Conservation (phyloP, 2,888 invertebrate genomes). For the Drosophila borborema region DNA sequence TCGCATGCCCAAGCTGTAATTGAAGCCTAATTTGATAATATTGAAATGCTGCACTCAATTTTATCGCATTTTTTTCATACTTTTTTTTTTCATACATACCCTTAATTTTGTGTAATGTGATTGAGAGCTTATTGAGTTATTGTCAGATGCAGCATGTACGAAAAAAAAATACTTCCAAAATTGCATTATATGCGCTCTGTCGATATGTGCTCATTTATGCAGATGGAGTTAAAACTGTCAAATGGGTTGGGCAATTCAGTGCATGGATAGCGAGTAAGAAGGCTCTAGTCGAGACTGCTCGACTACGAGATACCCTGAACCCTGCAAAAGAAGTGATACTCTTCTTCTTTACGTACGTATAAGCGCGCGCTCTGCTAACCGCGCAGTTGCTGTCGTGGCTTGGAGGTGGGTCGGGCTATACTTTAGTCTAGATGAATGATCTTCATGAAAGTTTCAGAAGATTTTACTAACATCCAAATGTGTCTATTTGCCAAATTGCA, state of each 20-base stretch:
- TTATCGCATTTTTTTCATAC: not conserved
- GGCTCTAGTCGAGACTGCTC: too few relatives aligned
- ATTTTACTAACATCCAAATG: too few relatives aligned
- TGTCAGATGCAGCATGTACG: not conserved
- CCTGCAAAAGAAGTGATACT: too few relatives aligned
- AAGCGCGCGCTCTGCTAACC: too few relatives aligned
- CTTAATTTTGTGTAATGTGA: not conserved
- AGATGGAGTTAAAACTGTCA: not conserved
- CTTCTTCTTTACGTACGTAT: too few relatives aligned
- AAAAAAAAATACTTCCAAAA: not conserved
- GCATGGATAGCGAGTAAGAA: too few relatives aligned
- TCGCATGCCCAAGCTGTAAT: not conserved
- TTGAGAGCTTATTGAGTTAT: not conserved
- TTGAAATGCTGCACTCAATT: not conserved
- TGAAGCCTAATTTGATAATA: constrained; percentile 3
- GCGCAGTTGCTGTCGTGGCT: too few relatives aligned
- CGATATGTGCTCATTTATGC: not conserved
- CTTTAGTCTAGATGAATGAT: too few relatives aligned
- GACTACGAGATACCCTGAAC: too few relatives aligned
- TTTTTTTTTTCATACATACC: not conserved
- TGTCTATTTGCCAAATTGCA: too few relatives aligned
- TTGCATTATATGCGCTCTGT: not conserved
- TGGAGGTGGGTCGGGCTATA: too few relatives aligned
- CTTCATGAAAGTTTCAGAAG: too few relatives aligned
- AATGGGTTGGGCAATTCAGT: not conserved